Evolutionary conservation across 2,797 vertebrate genomes (phyloP), one percentile per base, ranked within the genome.

Genomic region (Aulostomus chinensis): DNA sequence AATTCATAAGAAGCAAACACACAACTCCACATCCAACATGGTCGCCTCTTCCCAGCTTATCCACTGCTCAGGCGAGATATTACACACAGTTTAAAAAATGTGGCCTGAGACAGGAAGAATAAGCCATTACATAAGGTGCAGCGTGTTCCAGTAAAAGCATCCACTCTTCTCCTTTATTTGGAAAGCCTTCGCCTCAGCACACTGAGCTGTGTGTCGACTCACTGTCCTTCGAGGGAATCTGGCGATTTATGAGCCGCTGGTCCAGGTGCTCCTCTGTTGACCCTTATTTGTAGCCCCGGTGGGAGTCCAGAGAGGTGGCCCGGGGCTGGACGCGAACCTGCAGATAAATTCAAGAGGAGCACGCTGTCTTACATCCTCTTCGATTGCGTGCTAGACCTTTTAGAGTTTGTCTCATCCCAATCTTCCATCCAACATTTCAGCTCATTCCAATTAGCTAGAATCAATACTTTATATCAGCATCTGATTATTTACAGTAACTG

Each of bases 91-190:
- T 67, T 67, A 64, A 86, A 82, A 74, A 73, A 84, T 84, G 73
- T 75, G 69, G 2, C 47, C 46, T 1, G 22, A 68, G 70, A 71
- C 67, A 50, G 77, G 77, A 80, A 82, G 58, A 78, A 77, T 71
- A 66, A 77, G 41, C 68, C 39, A 67, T 86, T 88, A 81, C 78
- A 74, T 76, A 83, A 89, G 73, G 56, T 46, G 61, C 14, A 38
- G 22, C 15, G 13, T 7, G 50, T 73, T 87, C 83, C 84, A 83
- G 81, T 62, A 72, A 78, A 87, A 88, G 55, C 78, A 77, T 37
- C 64, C 69, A 31, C 55, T 42, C 77, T 48, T 80, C 69, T 78
- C 58, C 72, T 84, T 73, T 80, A 75, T 80, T 84, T 81, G 81
- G 78, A 82, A 80, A 82, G 58, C 61, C 59, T 31, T 32, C 3